These are phyloP conservation scores for Iselma pallidipennis DNA, from an alignment of 2,888 invertebrate genomes.

Conservation along the genomic window DNA sequence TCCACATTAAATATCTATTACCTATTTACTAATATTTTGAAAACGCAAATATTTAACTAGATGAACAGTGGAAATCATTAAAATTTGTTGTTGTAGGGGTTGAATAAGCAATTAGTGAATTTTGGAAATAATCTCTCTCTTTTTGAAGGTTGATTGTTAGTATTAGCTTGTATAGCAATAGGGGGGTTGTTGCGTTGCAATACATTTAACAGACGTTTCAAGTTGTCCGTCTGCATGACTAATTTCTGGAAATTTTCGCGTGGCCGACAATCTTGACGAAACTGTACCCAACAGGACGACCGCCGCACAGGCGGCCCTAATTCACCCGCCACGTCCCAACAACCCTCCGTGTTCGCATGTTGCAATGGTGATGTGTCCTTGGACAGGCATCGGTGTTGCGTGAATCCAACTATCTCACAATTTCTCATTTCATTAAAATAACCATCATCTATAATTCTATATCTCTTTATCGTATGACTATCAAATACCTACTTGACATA, in stretches of 20 bases:
- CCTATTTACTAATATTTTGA: not conserved
- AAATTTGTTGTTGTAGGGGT: not conserved
- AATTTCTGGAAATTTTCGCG: conserved; percentile 42
- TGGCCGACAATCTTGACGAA: conserved; percentile 34
- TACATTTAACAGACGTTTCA: not conserved
- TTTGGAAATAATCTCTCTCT: too few relatives aligned
- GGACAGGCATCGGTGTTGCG: not conserved
- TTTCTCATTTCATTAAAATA: not conserved
- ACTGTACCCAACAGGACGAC: conserved; percentile 31
- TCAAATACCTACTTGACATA: too few relatives aligned
- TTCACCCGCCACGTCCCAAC: conserved; percentile 22
- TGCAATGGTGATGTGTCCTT: not conserved
- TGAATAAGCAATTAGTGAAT: not conserved
- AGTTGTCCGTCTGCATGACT: conserved; percentile 27
- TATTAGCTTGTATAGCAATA: not conserved
- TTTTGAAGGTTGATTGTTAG: not conserved
- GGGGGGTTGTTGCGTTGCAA: not conserved
- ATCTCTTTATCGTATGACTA: too few relatives aligned
- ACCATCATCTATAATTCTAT: not conserved
- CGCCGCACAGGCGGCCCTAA: conserved; percentile 28
- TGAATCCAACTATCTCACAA: not conserved
- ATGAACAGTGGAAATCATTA: not conserved
- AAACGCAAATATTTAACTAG: not conserved
- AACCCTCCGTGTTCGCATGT: conserved; percentile 16
- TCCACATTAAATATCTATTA: not conserved